A percentile compares a stretch with the other conserved stretches of the same genome.
Conservation (phyloP, 92 coral and sea anemone genomes). For the Desmophyllum pertusum region DNA sequence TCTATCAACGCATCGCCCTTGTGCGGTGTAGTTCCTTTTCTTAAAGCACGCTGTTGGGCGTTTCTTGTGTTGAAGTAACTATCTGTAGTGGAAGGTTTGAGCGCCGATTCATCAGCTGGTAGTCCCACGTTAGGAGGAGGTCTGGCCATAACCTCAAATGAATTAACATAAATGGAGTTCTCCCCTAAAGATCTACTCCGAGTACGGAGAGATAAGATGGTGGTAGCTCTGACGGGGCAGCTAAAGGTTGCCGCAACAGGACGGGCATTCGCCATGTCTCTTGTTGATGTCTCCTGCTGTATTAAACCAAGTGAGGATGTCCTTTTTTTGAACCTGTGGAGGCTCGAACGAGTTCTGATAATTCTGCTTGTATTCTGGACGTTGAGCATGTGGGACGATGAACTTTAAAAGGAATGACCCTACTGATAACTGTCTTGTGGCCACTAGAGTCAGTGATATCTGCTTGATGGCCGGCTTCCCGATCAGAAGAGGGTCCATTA, state of each 20-base stretch:
- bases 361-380: constrained; percentile 11
- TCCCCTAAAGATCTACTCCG: constrained; percentile 32
- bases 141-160: constrained; percentile 45
- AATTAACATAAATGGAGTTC: constrained; percentile 41
- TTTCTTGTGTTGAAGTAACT: constrained; percentile 6
- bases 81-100: not conserved
- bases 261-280: not conserved
- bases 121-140: constrained; percentile 40
- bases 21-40: constrained; percentile 2
- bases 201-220: constrained; percentile 26
- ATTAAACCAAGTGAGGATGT: constrained; percentile 7
- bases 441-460: not conserved
- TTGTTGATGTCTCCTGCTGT: not conserved
- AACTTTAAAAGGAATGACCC: not conserved
- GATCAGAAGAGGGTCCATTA: not conserved
- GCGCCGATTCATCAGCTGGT: constrained; percentile 22
- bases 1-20: not conserved
- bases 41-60: not conserved
- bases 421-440: not conserved
- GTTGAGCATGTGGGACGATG: not conserved
- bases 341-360: not conserved
- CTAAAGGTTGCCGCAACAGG: not conserved
- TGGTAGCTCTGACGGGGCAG: constrained; percentile 7
- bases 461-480: not conserved
- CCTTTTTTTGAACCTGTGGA: constrained; percentile 3